These are phyloP conservation scores for Schizopygopsis pylzovi DNA, from an alignment of 2,797 vertebrate genomes.

Conservation along the genomic window DNA sequence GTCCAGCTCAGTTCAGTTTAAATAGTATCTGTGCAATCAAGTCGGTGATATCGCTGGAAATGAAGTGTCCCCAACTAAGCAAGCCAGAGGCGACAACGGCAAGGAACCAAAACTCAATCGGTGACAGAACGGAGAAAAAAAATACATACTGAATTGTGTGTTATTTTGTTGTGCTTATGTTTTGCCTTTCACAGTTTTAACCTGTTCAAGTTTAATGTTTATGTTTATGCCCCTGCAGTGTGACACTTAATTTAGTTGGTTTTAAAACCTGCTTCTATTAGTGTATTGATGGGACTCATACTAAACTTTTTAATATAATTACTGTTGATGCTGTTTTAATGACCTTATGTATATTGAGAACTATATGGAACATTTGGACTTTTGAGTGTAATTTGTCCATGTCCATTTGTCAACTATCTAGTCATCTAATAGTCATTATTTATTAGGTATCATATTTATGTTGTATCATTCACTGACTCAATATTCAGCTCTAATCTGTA, in stretches of 20 bases:
- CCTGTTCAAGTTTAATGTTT: background rate
- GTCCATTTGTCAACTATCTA: background rate
- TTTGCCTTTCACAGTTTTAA: background rate
- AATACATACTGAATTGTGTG: background rate
- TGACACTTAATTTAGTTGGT: background rate
- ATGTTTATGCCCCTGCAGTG: background rate
- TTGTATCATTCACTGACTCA: background rate
- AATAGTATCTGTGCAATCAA: no score
- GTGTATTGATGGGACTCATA: background rate
- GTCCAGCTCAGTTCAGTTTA: no score
- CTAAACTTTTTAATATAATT: background rate
- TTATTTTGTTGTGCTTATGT: background rate
- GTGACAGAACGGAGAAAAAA: no score
- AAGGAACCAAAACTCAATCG: no score
- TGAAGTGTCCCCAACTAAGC: no score
- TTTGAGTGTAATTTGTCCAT: background rate
- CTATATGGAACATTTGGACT: background rate
- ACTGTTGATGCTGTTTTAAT: background rate
- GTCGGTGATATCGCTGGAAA: no score
- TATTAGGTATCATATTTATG: background rate
- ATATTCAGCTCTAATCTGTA: background rate
- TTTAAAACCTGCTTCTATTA: background rate
- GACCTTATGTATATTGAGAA: background rate
- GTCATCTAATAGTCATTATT: background rate
- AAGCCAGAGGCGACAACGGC: no score